Conservation (phyloP, 2,113 vertebrate genomes). For the Lamprologus ornatipinnis region DNA sequence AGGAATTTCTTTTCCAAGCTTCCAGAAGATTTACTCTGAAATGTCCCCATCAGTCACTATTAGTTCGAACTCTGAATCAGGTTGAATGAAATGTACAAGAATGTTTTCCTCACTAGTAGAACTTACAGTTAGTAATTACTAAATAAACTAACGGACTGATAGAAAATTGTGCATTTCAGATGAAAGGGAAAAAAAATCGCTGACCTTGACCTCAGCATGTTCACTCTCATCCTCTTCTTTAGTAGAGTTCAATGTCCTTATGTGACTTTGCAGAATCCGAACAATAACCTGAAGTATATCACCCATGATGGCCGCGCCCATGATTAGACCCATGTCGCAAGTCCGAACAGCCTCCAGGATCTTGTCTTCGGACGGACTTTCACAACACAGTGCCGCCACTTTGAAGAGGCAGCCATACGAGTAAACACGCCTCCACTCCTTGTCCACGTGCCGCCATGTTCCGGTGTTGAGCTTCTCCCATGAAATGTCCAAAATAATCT, state of each 20-base stretch:
- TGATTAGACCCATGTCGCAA: constrained; percentile 88
- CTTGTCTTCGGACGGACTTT: not conserved
- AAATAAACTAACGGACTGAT: not conserved
- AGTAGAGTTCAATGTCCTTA: not conserved
- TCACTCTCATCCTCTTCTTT: constrained; percentile 4
- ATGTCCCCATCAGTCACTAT: not conserved
- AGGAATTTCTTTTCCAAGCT: not conserved
- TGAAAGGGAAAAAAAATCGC: not conserved
- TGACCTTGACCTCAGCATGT: constrained; percentile 56
- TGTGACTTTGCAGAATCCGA: constrained; percentile 66
- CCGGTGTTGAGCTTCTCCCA: constrained; percentile 88
- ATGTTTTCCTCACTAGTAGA: not conserved
- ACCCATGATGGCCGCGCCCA: constrained; percentile 81
- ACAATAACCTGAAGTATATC: constrained; percentile 73
- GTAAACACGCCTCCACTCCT: constrained; percentile 84
- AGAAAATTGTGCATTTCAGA: not conserved
- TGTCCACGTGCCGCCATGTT: constrained; percentile 78
- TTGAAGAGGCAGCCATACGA: constrained; percentile 84
- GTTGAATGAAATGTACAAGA: not conserved
- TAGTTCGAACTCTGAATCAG: not conserved
- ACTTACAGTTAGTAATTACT: not conserved
- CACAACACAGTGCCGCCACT: constrained; percentile 69
- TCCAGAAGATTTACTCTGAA: not conserved
- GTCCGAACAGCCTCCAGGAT: constrained; percentile 68
- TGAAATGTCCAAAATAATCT: constrained; percentile 76